Evolutionary conservation across 2,888 invertebrate genomes (phyloP), one percentile per base, ranked within the genome.

Genomic region (Athalia circularis): DNA sequence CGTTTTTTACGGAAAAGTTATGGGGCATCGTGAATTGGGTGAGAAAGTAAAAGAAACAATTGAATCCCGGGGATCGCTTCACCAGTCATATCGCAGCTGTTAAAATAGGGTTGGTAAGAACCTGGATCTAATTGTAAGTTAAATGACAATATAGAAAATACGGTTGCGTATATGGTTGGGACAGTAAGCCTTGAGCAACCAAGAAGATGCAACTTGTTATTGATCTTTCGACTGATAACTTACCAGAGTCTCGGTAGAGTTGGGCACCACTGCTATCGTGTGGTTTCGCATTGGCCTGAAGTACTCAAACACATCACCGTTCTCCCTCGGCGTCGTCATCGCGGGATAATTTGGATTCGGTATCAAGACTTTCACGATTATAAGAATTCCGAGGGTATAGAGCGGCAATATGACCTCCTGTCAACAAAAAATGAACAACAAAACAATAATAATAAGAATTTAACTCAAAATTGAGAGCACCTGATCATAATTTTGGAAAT

Each of bases 351-450:
- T 94, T 67, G 95, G 95, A 90, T 95, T 95, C 43, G 95, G 95
- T 85, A 95, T 93, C 83, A 94, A 89, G 89, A 95, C 92, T 91
- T 95, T 95, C 82, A 95, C 92, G 86, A 95, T 92, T 83, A 95
- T 94, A 81, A 96, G 91, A 81, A 96, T 94, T 54, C 94, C 94
- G 80, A 96, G 91, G 54, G 95, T 95, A 90, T 95, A 95, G 0
- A 96, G 92, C 2, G 96, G 96, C 80, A 95, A 92, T 81, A 96
- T 92, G 72, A 96, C 92, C 91, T 96, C 96, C 96, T 96, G 92
- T 5, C 91, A 90, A 59, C 7, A 13, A 57, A 54, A 43, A 5
- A 47, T 9, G 6, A n/a, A 13, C 11, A 67, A 5, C 8, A 8
- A 59, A 13, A 72, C 6, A 54, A 68, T 11, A 5, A 68, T 11